Percentiles rank a stretch among this genome's conserved stretches.
phyloP scores from a whole-genome alignment of 2,797 vertebrate species.

The Pangasius djambal region DNA sequence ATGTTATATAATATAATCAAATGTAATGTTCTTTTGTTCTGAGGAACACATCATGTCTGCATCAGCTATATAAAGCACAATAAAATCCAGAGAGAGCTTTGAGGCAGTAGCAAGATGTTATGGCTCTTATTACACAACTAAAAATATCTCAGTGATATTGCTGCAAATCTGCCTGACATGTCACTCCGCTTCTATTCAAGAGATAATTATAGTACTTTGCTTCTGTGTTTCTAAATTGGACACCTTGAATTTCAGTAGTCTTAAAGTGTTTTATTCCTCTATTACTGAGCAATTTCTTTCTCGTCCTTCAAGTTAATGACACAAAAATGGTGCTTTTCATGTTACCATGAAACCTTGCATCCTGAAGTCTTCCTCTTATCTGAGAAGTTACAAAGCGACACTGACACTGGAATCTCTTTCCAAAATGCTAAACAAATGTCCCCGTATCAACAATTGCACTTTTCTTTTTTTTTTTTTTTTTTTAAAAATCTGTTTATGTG shows the following conservation, averaged over 20 bases:
- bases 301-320: neutral
- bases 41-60: slow-evolving; percentile 17
- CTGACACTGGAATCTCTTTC: neutral
- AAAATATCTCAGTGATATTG: slow-evolving; percentile 35
- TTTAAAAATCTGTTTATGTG: neutral
- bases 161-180: slow-evolving; percentile 6
- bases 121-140: slow-evolving; percentile 49
- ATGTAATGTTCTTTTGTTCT: neutral
- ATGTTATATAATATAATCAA: neutral
- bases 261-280: neutral
- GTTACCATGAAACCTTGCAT: neutral
- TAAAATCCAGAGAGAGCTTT: slow-evolving; percentile 16
- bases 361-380: neutral
- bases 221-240: neutral
- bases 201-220: slow-evolving; percentile 10
- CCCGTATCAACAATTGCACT: neutral
- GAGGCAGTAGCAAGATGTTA: slow-evolving; percentile 13
- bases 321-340: neutral
- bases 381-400: neutral
- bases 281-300: neutral
- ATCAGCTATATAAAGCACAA: slow-evolving; percentile 22
- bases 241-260: neutral
- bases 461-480: too few species aligned
- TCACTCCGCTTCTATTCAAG: neutral
- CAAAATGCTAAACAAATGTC: neutral